Percentiles rank a stretch among this genome's conserved stretches.
phyloP scores from a whole-genome alignment of 2,888 invertebrate species.

The Drosophila limbata region DNA sequence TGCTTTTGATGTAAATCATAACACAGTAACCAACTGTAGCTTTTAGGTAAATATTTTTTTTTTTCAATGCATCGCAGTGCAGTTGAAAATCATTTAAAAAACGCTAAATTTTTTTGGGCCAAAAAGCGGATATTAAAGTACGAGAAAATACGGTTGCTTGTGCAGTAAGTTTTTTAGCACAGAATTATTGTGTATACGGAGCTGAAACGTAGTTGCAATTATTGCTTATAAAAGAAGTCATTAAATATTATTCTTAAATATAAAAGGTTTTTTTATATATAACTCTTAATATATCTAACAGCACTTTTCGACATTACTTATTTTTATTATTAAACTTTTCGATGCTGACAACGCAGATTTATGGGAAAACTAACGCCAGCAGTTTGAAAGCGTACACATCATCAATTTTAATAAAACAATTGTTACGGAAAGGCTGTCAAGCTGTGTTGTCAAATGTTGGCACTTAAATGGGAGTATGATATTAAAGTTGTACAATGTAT shows the following conservation, averaged over 20 bases:
- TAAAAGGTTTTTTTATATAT: not conserved
- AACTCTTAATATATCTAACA: not conserved
- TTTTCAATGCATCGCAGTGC: not conserved
- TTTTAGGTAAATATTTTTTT: too few species aligned
- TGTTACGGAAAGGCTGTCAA: slow-evolving; percentile 11
- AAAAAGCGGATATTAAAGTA: too few species aligned
- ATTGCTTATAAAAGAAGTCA: not conserved
- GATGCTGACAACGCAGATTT: slow-evolving; percentile 22
- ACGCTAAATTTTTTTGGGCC: too few species aligned
- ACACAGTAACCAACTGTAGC: not conserved
- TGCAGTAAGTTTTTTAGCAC: not conserved
- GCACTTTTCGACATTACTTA: not conserved
- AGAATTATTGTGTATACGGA: too few species aligned
- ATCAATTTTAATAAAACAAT: slow-evolving; percentile 36
- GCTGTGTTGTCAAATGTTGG: slow-evolving; percentile 5
- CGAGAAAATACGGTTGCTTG: too few species aligned
- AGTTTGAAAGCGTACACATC: slow-evolving; percentile 17
- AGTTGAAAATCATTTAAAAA: not conserved
- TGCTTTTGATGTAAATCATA: not conserved
- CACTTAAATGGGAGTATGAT: not conserved
- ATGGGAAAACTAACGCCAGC: slow-evolving; percentile 14
- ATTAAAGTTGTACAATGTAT: not conserved
- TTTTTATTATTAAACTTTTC: slow-evolving; percentile 11
- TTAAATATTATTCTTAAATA: not conserved
- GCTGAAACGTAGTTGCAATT: not conserved